phyloP scores from a whole-genome alignment of 1,140 invertebrate species.

The Drosophila bifasciata region DNA sequence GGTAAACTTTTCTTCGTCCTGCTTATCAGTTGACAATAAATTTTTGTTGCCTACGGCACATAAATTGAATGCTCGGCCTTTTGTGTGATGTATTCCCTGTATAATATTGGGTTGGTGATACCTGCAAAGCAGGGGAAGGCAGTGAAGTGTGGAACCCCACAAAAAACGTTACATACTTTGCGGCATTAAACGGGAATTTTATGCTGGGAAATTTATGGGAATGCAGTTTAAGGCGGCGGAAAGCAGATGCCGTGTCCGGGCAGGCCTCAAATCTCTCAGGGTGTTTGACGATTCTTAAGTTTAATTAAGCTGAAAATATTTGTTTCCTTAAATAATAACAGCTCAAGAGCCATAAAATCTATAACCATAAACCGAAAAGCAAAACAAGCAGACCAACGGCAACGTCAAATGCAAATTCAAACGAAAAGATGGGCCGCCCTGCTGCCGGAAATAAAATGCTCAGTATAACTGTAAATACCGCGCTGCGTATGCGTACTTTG shows the following conservation, averaged over 20 bases:
- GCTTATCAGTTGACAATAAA: slow-evolving; percentile 82
- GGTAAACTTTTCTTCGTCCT: slow-evolving; percentile 66
- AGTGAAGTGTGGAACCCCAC: slow-evolving; percentile 23
- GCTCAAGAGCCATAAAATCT: slow-evolving; percentile 63
- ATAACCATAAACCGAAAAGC: slow-evolving; percentile 70
- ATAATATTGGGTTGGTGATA: slow-evolving; percentile 25
- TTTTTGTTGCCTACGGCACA: slow-evolving; percentile 78
- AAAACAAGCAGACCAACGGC: slow-evolving; percentile 31
- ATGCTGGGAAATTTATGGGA: slow-evolving; percentile 72
- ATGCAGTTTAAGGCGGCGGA: slow-evolving; percentile 60
- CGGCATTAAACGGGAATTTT: slow-evolving; percentile 77
- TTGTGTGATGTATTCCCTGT: slow-evolving; percentile 69
- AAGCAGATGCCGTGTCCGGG: slow-evolving; percentile 34
- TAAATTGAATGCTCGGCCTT: slow-evolving; percentile 72
- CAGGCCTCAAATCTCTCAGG: slow-evolving; percentile 35
- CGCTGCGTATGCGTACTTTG: slow-evolving; percentile 78
- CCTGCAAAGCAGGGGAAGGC: background rate
- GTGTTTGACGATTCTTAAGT: slow-evolving; percentile 65
- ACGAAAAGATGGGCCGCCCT: slow-evolving; percentile 51
- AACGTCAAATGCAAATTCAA: slow-evolving; percentile 44
- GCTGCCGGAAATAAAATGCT: slow-evolving; percentile 72
- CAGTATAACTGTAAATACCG: slow-evolving; percentile 77
- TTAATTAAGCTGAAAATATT: slow-evolving; percentile 82
- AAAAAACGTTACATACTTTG: slow-evolving; percentile 73
- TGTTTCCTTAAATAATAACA: slow-evolving; percentile 79